Base-by-base conservation (phyloP, 2,888 invertebrate species). In the Epinotia bilunana region DNA sequence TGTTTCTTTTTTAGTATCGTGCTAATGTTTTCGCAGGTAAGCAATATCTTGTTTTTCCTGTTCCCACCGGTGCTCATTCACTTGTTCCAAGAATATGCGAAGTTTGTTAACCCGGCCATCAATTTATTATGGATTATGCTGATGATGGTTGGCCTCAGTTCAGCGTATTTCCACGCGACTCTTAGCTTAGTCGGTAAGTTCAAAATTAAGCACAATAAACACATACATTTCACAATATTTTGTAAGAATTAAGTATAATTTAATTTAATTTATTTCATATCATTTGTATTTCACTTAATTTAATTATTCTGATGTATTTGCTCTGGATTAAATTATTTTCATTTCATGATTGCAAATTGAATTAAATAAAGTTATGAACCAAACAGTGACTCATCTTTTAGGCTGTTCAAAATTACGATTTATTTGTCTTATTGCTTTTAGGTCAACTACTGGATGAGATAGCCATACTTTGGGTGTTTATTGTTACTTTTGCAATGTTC, bases 161-260 rank as follows among this genome's bases (percentile, higher is more conserved):
- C 97, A 49, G 97, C 97, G 77, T 98, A 98, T 87, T 98, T 98
- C 86, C 98, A 98, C 90, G 97, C 97, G 7, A 98, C 97, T 3
- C 92, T 98, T 49, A 97, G 97, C 83, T 94, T 97, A 82, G 95
- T 97, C 79, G 96, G 95, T 95, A 87, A 88, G 92, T 80, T 58
- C 11, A 58, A 28, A 83, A 78, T 72, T 61, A 23, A 33, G 61
- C 11, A 16, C 13, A 57, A 39, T 20, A 33, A 11, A 18, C 23
- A 49, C 43, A 63, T 7, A n/a, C 4, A 49, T n/a, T 16, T n/a
- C 16, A 49, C 16, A 49, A 49, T 28, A 28, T 28, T 28, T 49
- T 49, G 16, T 16, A 49, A 49, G 16, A 49, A 49, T 16, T 67
- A n/a, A n/a, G n/a, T n/a, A n/a, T n/a, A n/a, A n/a, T n/a, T n/a